These are phyloP conservation scores for Unio pictorum DNA, from an alignment of 2,888 invertebrate species.

Conservation along the genomic window DNA sequence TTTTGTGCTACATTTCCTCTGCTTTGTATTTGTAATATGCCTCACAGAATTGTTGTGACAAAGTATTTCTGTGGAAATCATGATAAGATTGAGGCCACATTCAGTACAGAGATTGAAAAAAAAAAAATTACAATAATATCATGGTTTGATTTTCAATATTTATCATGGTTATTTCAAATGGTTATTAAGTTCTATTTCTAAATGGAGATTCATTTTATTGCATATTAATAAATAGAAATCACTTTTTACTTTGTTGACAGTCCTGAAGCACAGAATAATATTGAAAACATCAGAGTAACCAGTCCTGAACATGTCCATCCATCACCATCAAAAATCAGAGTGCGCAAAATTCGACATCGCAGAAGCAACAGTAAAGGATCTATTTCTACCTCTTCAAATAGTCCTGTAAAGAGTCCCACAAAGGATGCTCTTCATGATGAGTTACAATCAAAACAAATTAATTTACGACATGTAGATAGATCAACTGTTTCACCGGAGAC, in stretches of 20 bases:
- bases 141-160: no score
- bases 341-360: slow-evolving; percentile 68
- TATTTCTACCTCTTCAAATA: slow-evolving; percentile 51
- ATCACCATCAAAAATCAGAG: slow-evolving; percentile 62
- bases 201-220: no score
- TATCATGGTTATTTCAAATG: no score
- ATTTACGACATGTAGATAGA: slow-evolving; percentile 44
- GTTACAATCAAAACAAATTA: slow-evolving; percentile 43
- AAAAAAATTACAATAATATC: no score
- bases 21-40: no score
- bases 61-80: no score
- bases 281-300: slow-evolving; percentile 33
- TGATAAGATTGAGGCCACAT: no score
- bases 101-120: no score
- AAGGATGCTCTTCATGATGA: slow-evolving; percentile 59
- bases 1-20: no score
- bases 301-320: slow-evolving; percentile 60
- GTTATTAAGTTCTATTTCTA: no score
- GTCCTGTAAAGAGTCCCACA: slow-evolving; percentile 59
- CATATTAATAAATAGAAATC: background rate
- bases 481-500: slow-evolving; percentile 42
- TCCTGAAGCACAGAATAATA: background rate
- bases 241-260: background rate
- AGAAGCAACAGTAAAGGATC: slow-evolving; percentile 68
- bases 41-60: no score